Evolutionary conservation across 2,888 invertebrate species (phyloP).

Genomic region (Melikaiella ostensackeni): DNA sequence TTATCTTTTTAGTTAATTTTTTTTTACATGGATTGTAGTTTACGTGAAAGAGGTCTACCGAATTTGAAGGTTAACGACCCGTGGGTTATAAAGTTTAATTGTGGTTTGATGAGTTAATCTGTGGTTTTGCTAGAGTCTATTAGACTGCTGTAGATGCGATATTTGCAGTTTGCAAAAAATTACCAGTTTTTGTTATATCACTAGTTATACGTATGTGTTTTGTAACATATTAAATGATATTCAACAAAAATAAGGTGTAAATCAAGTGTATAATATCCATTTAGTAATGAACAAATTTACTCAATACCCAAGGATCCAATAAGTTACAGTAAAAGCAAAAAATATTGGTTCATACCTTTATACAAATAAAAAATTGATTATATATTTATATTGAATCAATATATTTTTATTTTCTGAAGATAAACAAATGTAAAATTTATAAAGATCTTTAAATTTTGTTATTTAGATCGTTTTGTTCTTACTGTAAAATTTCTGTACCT

Average conservation of each 20-base stretch:
- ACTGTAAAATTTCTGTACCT: background rate
- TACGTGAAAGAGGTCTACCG: slow-evolving; percentile 1
- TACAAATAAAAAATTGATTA: background rate
- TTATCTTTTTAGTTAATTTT: background rate
- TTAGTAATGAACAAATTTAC: too few relatives aligned
- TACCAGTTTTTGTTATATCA: slow-evolving; percentile 1
- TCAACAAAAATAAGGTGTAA: background rate
- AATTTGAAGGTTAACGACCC: background rate
- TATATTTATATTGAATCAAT: too few relatives aligned
- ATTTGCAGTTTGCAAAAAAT: slow-evolving; percentile 15
- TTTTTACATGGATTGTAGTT: background rate
- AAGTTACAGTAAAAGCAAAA: background rate
- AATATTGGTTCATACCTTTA: background rate
- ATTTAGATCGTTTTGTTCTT: background rate
- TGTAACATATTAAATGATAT: background rate
- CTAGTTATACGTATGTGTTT: background rate
- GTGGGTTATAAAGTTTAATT: background rate
- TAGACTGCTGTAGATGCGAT: slow-evolving; percentile 2
- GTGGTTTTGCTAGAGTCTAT: slow-evolving; percentile 26
- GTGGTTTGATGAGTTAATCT: background rate
- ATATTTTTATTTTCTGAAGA: too few relatives aligned
- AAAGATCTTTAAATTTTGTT: background rate
- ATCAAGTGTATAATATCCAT: background rate
- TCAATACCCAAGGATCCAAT: too few relatives aligned
- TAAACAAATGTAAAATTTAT: too few relatives aligned